phyloP scores from a whole-genome alignment of 2,888 invertebrate genomes.

The Drosophila subquinaria region DNA sequence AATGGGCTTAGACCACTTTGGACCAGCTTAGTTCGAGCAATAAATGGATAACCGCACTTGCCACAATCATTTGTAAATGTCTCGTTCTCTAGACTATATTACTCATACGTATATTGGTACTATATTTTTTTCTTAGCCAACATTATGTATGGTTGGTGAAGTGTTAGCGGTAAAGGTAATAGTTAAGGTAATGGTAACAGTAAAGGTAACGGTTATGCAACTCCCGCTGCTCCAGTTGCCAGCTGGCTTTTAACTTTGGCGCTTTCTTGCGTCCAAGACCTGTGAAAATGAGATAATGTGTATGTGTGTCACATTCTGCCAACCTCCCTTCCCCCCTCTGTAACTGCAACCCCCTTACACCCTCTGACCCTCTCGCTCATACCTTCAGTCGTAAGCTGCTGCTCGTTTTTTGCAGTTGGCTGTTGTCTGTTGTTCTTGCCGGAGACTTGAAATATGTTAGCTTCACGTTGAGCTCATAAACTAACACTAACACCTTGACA shows the following conservation, averaged over 20 bases:
- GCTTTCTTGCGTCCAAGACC: slow-evolving; percentile 65
- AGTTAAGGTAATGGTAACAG: slow-evolving; percentile 29
- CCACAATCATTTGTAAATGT: slow-evolving; percentile 65
- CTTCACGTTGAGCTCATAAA: slow-evolving; percentile 82
- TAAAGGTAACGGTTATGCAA: slow-evolving; percentile 21
- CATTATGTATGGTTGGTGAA: slow-evolving; percentile 48
- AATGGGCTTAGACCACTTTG: not conserved
- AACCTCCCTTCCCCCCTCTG: not conserved
- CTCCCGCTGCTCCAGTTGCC: slow-evolving; percentile 27
- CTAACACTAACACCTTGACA: slow-evolving; percentile 83
- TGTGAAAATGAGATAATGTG: slow-evolving; percentile 81
- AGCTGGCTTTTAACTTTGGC: slow-evolving; percentile 75
- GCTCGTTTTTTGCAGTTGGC: slow-evolving; percentile 42
- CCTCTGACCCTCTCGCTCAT: no score
- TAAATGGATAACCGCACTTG: slow-evolving; percentile 27
- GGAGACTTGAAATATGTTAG: slow-evolving; percentile 80
- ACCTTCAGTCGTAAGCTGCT: slow-evolving; percentile 19
- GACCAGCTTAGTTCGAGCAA: slow-evolving; percentile 5
- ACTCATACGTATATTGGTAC: slow-evolving; percentile 34
- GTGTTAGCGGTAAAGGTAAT: slow-evolving; percentile 25
- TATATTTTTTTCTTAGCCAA: slow-evolving; percentile 22
- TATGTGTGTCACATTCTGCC: slow-evolving; percentile 73
- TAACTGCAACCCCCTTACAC: not conserved
- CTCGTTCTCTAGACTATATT: slow-evolving; percentile 35
- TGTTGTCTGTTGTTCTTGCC: slow-evolving; percentile 70